phyloP scores from a whole-genome alignment of 2,113 vertebrate genomes.

The Varanus salvator region DNA sequence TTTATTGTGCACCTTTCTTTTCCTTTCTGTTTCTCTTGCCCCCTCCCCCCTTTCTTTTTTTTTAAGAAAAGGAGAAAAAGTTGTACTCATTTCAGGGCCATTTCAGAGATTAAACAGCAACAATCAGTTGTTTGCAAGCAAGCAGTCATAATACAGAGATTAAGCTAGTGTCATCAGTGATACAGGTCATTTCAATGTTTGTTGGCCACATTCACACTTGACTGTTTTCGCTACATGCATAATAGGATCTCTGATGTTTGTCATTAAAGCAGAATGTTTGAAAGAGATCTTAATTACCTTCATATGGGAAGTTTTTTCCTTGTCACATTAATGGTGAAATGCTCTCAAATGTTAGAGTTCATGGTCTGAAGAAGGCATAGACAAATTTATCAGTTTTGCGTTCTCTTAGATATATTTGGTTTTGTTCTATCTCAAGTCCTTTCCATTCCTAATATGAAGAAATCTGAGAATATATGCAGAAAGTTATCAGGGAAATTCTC shows the following conservation, averaged over 20 bases:
- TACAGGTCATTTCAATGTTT: not conserved
- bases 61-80: not conserved
- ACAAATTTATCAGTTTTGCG: too few species aligned
- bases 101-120: not conserved
- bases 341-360: not conserved
- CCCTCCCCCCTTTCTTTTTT: not conserved
- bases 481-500: too few species aligned
- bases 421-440: too few species aligned
- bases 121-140: not conserved
- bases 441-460: too few species aligned
- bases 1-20: not conserved
- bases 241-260: not conserved
- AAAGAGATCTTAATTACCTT: not conserved
- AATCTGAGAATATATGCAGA: too few species aligned
- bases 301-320: too few species aligned
- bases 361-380: too few species aligned
- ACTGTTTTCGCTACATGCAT: not conserved
- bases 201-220: not conserved
- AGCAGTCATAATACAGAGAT: not conserved
- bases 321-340: not conserved
- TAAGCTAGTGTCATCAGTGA: not conserved
- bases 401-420: too few species aligned
- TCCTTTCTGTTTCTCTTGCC: too few species aligned
- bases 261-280: not conserved
- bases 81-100: not conserved